phyloP scores from a whole-genome alignment of 1,140 invertebrate genomes.

The Drosophila saltans region DNA sequence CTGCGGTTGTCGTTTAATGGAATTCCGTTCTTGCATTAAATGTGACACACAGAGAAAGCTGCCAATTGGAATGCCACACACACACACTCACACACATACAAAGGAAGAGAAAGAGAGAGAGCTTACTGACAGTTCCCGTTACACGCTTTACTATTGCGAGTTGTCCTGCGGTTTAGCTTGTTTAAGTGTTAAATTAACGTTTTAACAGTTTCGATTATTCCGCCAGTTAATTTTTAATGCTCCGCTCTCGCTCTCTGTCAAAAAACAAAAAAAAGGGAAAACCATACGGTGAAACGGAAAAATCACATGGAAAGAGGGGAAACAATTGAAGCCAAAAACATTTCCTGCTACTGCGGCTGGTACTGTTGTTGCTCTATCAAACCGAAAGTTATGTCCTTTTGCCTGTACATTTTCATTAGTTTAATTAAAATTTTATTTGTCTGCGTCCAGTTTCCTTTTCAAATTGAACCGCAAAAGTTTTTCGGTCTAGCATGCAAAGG shows the following conservation, averaged over 20 bases:
- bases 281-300: slow-evolving; percentile 4
- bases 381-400: slow-evolving; percentile 47
- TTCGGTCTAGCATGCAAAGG: slow-evolving; percentile 16
- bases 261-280: slow-evolving; percentile 9
- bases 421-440: slow-evolving; percentile 75
- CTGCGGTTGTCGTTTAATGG: slow-evolving; percentile 81
- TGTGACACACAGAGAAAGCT: slow-evolving; percentile 77
- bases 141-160: slow-evolving; percentile 54
- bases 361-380: slow-evolving; percentile 1
- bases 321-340: slow-evolving; percentile 25
- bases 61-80: slow-evolving; percentile 71
- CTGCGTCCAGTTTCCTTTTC: slow-evolving; percentile 61
- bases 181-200: slow-evolving; percentile 81
- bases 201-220: slow-evolving; percentile 79
- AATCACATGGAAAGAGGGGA: slow-evolving; percentile 3
- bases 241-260: slow-evolving; percentile 6
- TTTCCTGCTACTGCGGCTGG: slow-evolving; percentile 11
- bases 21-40: slow-evolving; percentile 80
- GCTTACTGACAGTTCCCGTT: slow-evolving; percentile 58
- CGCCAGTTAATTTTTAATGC: slow-evolving; percentile 77
- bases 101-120: background rate
- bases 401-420: slow-evolving; percentile 73
- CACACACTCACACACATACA: slow-evolving; percentile 5
- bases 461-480: slow-evolving; percentile 78
- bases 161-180: slow-evolving; percentile 75